Evolutionary conservation across 1,140 invertebrate genomes (phyloP).

Genomic region (Magallana ariakensis): DNA sequence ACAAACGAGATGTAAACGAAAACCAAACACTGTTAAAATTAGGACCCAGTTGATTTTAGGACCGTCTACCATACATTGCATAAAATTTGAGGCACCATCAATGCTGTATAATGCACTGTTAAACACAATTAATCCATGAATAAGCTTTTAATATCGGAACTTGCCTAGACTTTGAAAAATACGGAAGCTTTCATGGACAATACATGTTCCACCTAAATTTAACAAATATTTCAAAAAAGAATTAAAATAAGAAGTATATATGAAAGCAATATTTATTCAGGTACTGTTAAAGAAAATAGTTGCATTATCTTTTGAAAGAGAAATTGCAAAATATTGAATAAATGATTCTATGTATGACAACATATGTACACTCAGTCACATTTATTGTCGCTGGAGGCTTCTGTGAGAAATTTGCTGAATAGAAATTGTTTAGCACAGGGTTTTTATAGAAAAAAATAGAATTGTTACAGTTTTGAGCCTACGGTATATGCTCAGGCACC

Average conservation of each 20-base stretch:
- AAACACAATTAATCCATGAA: slow-evolving; percentile 6
- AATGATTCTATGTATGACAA: neutral
- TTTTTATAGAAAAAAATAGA: slow-evolving; percentile 8
- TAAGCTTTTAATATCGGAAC: slow-evolving; percentile 6
- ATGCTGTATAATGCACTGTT: slow-evolving; percentile 5
- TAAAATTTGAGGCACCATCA: slow-evolving; percentile 5
- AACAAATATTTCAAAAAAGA: neutral
- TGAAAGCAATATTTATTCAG: slow-evolving; percentile 7
- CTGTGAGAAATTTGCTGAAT: neutral
- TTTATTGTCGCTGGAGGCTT: slow-evolving; percentile 4
- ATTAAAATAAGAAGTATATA: neutral
- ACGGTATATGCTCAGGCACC: slow-evolving; percentile 3
- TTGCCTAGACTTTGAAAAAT: slow-evolving; percentile 6
- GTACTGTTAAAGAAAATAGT: too few species aligned
- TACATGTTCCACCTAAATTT: neutral
- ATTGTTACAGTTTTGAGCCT: neutral
- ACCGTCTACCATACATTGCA: slow-evolving; percentile 4
- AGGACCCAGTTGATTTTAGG: slow-evolving; percentile 4
- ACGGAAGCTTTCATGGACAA: neutral
- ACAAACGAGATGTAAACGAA: slow-evolving; percentile 5
- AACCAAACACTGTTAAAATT: neutral
- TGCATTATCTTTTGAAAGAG: slow-evolving; percentile 6
- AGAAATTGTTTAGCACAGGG: slow-evolving; percentile 5
- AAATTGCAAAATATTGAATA: slow-evolving; percentile 1
- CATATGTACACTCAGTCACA: neutral